These are phyloP conservation scores for Panurus biarmicus DNA, from an alignment of 2,113 vertebrate species.

Conservation along the genomic window DNA sequence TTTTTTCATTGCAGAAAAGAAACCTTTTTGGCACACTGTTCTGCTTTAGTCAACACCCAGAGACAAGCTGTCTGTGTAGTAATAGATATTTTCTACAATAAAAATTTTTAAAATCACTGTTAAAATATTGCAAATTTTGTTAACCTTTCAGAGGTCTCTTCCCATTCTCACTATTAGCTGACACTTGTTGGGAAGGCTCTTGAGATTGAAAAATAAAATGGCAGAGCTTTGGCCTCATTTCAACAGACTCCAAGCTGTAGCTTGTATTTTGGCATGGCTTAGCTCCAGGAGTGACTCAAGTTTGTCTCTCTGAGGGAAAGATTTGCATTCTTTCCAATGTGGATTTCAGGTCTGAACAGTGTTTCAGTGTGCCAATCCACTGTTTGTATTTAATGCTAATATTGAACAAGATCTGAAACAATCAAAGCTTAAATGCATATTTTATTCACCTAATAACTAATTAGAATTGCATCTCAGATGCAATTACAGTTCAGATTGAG, in stretches of 20 bases:
- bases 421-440: not conserved
- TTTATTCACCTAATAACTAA: not conserved
- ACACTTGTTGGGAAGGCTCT: not conserved
- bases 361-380: not conserved
- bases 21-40: not conserved
- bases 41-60: not conserved
- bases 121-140: not conserved
- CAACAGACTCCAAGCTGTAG: not conserved
- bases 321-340: not conserved
- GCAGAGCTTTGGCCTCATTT: not conserved
- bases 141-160: not conserved
- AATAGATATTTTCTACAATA: not conserved
- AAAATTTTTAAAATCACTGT: not conserved
- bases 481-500: not conserved
- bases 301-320: not conserved
- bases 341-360: not conserved
- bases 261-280: not conserved
- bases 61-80: not conserved
- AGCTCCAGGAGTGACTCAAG: not conserved
- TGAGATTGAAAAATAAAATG: not conserved
- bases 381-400: not conserved
- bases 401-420: not conserved
- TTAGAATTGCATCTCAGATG: not conserved
- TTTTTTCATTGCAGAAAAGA: not conserved
- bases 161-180: not conserved